Percentiles rank a stretch among this genome's conserved stretches.
These are phyloP conservation scores for Chlorodrepanis virens DNA, from an alignment of 2,113 vertebrate genomes.

Conservation along the genomic window DNA sequence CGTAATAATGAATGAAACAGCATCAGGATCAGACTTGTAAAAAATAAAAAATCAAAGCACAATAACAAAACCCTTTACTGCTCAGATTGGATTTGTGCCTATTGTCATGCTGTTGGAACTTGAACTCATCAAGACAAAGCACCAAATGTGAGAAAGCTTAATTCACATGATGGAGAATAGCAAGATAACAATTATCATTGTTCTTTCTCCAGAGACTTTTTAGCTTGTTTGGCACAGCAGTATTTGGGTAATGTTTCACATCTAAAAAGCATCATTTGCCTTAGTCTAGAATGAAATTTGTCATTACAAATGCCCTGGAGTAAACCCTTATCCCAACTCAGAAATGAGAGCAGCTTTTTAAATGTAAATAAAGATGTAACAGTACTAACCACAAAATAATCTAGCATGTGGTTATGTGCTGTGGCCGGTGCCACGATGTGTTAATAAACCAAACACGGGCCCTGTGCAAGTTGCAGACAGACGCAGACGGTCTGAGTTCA, in stretches of 20 bases:
- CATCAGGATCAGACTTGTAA: not conserved
- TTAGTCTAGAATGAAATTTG: not conserved
- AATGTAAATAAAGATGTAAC: not conserved
- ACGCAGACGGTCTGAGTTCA: not conserved
- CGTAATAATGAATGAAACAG: not conserved
- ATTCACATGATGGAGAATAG: not conserved
- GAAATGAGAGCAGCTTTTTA: not conserved
- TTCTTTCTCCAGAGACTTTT: not conserved
- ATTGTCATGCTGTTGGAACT: not conserved
- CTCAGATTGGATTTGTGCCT: not conserved
- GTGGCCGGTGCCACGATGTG: rapidly evolving
- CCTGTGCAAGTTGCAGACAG: not conserved
- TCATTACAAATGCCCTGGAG: not conserved
- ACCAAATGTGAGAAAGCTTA: not conserved
- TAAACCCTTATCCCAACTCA: not conserved
- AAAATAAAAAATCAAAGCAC: not conserved
- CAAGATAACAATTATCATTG: not conserved
- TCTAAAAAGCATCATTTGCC: not conserved
- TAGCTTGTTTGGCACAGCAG: not conserved
- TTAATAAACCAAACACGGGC: not conserved
- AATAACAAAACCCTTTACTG: not conserved
- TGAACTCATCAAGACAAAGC: not conserved
- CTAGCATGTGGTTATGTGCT: not conserved
- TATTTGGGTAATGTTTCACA: not conserved
- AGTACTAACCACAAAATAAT: not conserved